Conservation (phyloP, 2,113 vertebrate genomes). For the Himantopus leucocephalus region DNA sequence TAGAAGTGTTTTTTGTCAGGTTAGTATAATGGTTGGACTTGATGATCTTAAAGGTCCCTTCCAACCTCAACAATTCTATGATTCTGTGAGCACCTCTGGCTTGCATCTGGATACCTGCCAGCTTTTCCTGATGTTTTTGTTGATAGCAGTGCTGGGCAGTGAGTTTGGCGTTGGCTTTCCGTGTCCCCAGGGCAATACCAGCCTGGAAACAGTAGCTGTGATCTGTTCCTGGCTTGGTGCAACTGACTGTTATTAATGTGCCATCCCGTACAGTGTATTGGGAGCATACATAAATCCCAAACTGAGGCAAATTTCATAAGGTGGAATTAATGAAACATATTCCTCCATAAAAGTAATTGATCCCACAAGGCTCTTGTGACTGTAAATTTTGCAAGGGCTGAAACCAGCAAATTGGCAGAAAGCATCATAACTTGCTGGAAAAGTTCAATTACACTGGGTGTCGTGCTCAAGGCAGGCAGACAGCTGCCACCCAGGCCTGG, state of each 20-base stretch:
- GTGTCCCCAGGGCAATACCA: not conserved
- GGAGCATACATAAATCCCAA: not conserved
- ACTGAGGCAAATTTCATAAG: accelerated
- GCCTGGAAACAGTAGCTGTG: not conserved
- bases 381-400: not conserved
- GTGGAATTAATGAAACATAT: not conserved
- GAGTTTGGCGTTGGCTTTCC: not conserved
- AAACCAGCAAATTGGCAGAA: not conserved
- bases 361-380: not conserved
- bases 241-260: not conserved
- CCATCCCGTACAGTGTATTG: not conserved
- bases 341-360: not conserved
- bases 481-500: not conserved
- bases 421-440: not conserved
- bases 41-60: no score
- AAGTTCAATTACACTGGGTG: not conserved
- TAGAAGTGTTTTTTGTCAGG: no score
- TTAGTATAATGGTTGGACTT: no score
- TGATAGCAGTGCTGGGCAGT: not conserved
- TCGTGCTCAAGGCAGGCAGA: not conserved
- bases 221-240: not conserved
- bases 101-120: not conserved
- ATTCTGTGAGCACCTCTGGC: not conserved
- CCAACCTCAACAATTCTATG: no score
- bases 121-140: not conserved